These are phyloP conservation scores for Hemicentrotus pulcherrimus DNA, from an alignment of 35 echinoderm and acorn worm species.

Conservation along the genomic window DNA sequence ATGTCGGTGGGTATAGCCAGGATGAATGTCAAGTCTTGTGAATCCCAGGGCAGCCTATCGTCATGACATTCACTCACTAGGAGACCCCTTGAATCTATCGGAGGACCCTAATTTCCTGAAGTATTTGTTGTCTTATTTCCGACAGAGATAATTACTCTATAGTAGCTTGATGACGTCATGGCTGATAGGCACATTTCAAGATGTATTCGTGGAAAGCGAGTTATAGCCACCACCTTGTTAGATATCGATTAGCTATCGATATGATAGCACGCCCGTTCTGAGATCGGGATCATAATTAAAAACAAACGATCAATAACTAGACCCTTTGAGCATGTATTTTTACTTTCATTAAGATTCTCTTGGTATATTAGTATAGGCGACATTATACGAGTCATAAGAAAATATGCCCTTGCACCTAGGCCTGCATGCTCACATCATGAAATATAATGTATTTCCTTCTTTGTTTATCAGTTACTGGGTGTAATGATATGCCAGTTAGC, in stretches of 20 bases:
- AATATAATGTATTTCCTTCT: not conserved
- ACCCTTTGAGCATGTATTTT: not conserved
- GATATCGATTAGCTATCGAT: conserved; percentile 12
- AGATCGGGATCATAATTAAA: not conserved
- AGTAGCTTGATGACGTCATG: not conserved
- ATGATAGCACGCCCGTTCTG: not conserved
- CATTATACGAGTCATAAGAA: not conserved
- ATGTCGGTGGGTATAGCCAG: too few relatives aligned
- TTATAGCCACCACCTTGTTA: conserved; percentile 11
- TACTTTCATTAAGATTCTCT: not conserved
- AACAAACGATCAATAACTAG: not conserved
- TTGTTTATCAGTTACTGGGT: not conserved
- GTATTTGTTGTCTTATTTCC: conserved; percentile 13
- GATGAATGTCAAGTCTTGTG: not conserved
- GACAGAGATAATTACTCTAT: conserved; percentile 8
- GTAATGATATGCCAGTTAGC: not conserved
- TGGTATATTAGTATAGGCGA: not conserved
- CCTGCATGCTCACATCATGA: not conserved
- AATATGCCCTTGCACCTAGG: not conserved
- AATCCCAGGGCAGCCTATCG: not conserved
- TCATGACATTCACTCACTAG: not conserved
- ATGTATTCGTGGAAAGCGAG: not conserved
- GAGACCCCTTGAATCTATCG: not conserved
- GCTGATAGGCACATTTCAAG: not conserved
- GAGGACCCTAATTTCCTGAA: not conserved